phyloP scores from a whole-genome alignment of 2,797 vertebrate genomes.

The Dryobates pubescens region DNA sequence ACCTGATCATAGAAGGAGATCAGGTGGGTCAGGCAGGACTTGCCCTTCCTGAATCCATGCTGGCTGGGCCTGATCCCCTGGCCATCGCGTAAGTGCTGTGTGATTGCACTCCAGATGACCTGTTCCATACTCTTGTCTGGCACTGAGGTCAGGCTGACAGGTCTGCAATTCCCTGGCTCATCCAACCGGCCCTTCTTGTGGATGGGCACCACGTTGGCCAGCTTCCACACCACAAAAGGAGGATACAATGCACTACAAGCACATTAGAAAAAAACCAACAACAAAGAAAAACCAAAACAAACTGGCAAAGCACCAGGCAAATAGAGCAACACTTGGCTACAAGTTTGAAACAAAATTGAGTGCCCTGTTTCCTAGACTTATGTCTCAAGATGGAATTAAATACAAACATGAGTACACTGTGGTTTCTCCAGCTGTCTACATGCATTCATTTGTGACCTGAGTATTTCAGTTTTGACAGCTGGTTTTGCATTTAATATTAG shows the following conservation, averaged over 20 bases:
- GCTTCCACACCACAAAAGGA: not conserved
- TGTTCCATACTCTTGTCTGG: too few relatives aligned
- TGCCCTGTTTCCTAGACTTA: not conserved
- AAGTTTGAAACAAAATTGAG: not conserved
- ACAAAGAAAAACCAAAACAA: too few relatives aligned
- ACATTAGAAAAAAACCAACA: not conserved
- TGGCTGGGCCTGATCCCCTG: too few relatives aligned
- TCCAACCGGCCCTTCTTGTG: too few relatives aligned
- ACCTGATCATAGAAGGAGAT: too few relatives aligned
- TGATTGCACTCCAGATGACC: too few relatives aligned
- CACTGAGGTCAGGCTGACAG: too few relatives aligned
- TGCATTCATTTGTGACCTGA: not conserved
- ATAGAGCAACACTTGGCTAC: not conserved
- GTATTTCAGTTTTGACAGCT: not conserved
- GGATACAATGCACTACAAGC: not conserved
- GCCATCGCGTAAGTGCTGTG: too few relatives aligned
- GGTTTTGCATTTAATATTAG: not conserved
- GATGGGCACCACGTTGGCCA: too few relatives aligned
- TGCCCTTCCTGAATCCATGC: too few relatives aligned
- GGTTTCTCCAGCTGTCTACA: not conserved
- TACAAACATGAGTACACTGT: not conserved
- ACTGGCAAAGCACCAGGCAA: not conserved
- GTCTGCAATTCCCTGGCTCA: too few relatives aligned
- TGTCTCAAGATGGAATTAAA: not conserved
- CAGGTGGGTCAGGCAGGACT: too few relatives aligned